Conservation (phyloP, 2,888 invertebrate genomes). For the Rotaria magnacalcarata region DNA sequence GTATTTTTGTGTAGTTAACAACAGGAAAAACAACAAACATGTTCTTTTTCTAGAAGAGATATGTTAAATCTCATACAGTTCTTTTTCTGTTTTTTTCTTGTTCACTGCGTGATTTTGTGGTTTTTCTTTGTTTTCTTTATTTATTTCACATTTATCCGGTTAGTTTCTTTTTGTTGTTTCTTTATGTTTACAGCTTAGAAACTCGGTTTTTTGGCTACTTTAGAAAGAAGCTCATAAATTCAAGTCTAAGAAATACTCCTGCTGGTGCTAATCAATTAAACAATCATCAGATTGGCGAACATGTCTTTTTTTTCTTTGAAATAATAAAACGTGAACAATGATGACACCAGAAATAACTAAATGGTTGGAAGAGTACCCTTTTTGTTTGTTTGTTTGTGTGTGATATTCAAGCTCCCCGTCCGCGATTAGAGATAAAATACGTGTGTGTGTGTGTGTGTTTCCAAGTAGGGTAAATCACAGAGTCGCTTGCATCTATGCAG, state of each 20-base stretch:
- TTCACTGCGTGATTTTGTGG: background rate
- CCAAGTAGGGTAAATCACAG: background rate
- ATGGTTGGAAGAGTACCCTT: background rate
- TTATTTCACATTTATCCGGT: constrained; percentile 3
- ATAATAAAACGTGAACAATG: background rate
- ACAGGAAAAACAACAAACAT: background rate
- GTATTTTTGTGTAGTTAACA: background rate
- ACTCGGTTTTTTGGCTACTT: background rate
- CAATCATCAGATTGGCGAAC: background rate
- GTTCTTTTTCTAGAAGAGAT: background rate
- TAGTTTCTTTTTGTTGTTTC: background rate
- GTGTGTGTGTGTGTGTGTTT: background rate
- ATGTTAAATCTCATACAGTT: background rate
- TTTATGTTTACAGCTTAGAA: constrained; percentile 13
- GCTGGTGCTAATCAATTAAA: background rate
- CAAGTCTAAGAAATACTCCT: background rate
- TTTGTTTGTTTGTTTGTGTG: background rate
- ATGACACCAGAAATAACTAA: background rate
- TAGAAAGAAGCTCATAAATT: background rate
- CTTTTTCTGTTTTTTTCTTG: background rate
- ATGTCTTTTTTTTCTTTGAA: background rate
- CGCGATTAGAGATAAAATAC: background rate
- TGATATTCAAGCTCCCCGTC: background rate
- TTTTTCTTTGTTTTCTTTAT: background rate
- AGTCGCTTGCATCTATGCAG: background rate